phyloP scores from a whole-genome alignment of 2,888 invertebrate species.

The Epistrophe eligans region DNA sequence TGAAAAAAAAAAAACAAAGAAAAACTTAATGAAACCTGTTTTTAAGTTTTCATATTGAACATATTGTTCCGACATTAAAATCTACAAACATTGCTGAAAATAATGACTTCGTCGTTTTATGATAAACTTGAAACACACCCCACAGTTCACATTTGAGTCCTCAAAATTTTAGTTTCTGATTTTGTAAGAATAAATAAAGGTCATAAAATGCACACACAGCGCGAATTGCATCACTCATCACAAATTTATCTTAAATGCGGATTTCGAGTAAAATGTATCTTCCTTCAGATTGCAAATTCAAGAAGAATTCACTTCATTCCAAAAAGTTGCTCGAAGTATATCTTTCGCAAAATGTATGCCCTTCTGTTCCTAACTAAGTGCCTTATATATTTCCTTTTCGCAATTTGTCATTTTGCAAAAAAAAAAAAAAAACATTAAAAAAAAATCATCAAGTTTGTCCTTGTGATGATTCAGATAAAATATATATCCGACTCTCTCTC shows the following conservation, averaged over 20 bases:
- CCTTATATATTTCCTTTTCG: slow-evolving; percentile 49
- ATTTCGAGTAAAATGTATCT: slow-evolving; percentile 26
- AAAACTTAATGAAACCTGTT: not conserved
- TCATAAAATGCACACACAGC: slow-evolving; percentile 27
- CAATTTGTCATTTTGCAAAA: slow-evolving; percentile 45
- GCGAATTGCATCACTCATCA: slow-evolving; percentile 15
- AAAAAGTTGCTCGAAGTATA: not conserved
- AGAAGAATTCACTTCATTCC: slow-evolving; percentile 5
- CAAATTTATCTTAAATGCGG: slow-evolving; percentile 4
- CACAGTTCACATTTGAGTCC: not conserved
- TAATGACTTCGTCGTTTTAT: slow-evolving; percentile 4
- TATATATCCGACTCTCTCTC: not conserved
- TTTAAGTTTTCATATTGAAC: slow-evolving; percentile 4
- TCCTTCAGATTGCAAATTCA: not conserved
- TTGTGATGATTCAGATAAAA: slow-evolving; percentile 23
- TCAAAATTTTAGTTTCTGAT: not conserved
- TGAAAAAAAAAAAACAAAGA: not conserved
- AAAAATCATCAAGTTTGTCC: slow-evolving; percentile 33
- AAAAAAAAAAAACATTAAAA: slow-evolving; percentile 6
- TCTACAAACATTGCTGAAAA: not conserved
- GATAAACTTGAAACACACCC: not conserved
- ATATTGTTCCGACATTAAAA: slow-evolving; percentile 11
- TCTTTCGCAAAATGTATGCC: slow-evolving; percentile 30
- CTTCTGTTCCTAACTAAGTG: slow-evolving; percentile 47
- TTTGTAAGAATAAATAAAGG: slow-evolving; percentile 20